Conservation (phyloP, 1,140 invertebrate species). For the Eubasilissa regina region DNA sequence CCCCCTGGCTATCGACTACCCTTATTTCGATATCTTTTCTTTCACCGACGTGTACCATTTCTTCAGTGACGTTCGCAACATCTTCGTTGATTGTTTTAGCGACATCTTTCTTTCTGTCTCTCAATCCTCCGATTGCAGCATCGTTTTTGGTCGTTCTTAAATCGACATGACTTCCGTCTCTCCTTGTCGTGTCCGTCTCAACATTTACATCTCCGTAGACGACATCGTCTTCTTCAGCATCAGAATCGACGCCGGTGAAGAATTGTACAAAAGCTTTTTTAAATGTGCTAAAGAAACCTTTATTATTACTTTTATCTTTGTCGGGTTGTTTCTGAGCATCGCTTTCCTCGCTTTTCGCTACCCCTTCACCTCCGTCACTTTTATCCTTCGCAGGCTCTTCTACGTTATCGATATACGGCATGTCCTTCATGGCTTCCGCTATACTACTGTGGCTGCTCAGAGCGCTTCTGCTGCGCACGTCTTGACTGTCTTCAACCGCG, state of each 20-base stretch:
- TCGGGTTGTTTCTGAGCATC: constrained; percentile 9
- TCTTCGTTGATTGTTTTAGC: not conserved
- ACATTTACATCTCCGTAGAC: not conserved
- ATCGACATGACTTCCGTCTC: not conserved
- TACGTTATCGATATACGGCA: constrained; percentile 56
- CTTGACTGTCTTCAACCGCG: constrained; percentile 20
- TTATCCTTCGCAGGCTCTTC: constrained; percentile 34
- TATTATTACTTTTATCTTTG: constrained; percentile 27
- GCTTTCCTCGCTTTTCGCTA: constrained; percentile 8
- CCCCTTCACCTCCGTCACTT: not conserved
- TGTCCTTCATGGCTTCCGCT: constrained; percentile 55
- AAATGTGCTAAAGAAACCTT: constrained; percentile 52
- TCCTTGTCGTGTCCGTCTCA: too few relatives aligned
- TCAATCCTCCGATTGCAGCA: not conserved
- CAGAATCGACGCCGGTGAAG: constrained; percentile 38
- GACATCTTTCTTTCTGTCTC: too few relatives aligned
- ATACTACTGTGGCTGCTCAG: constrained; percentile 55
- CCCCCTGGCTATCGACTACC: constrained; percentile 28
- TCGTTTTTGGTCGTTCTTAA: not conserved
- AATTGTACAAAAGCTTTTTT: constrained; percentile 48
- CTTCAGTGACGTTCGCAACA: not conserved
- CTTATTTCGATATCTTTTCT: constrained; percentile 15
- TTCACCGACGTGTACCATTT: too few relatives aligned
- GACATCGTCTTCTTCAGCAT: not conserved
- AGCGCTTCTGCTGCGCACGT: constrained; percentile 16